Percentiles rank a stretch among this genome's conserved stretches.
phyloP scores from a whole-genome alignment of 2,113 vertebrate genomes.

The Microcebus jonahi region DNA sequence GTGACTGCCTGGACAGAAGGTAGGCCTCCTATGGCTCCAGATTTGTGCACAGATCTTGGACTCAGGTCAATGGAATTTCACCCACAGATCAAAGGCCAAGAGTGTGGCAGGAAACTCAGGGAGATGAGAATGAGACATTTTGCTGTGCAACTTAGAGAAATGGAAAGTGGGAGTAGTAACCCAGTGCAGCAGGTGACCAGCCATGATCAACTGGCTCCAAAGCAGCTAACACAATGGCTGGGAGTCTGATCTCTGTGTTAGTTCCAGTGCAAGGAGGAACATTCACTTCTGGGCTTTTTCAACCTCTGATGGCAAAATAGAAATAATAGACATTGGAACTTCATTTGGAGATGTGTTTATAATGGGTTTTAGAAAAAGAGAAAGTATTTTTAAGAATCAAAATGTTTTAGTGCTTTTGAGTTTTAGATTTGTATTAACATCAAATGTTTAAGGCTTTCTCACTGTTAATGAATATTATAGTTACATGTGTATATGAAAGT shows the following conservation, averaged over 20 bases:
- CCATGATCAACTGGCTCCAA: neutral
- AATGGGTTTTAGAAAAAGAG: neutral
- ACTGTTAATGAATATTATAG: neutral
- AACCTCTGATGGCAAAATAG: neutral
- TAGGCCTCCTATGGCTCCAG: neutral
- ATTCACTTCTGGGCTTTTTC: neutral
- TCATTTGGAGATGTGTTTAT: neutral
- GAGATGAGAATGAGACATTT: neutral
- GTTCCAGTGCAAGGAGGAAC: neutral
- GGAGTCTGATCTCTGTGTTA: neutral
- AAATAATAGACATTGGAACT: neutral
- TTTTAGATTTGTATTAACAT: neutral
- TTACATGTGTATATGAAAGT: neutral
- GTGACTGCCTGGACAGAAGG: neutral
- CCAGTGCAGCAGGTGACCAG: neutral
- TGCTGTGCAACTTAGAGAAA: neutral
- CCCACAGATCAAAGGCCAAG: neutral
- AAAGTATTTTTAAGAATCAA: neutral
- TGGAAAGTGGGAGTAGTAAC: rapidly evolving
- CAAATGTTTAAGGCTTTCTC: neutral
- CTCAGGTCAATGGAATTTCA: neutral
- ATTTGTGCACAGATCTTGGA: neutral
- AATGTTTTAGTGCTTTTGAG: neutral
- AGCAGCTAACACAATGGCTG: neutral
- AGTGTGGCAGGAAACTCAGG: neutral